phyloP scores from a whole-genome alignment of 1,140 invertebrate genomes.

The Danaus melanippus region DNA sequence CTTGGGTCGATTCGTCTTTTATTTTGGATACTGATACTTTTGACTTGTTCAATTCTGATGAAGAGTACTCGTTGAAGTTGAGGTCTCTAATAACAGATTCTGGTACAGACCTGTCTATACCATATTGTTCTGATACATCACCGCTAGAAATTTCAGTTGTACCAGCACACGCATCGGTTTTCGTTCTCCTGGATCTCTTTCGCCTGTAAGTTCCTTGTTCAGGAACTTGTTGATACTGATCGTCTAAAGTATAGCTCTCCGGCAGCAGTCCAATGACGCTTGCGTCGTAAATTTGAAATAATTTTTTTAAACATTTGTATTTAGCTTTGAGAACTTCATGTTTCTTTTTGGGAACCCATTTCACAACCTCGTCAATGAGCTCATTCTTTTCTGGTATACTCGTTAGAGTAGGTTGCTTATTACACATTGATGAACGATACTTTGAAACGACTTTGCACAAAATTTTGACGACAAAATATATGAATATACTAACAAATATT shows the following conservation, averaged over 20 bases:
- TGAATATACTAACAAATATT: conserved; percentile 42
- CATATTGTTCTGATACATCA: conserved; percentile 17
- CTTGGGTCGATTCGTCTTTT: conserved; percentile 30
- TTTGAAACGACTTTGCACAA: conserved; percentile 26
- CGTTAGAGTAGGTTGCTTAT: conserved; percentile 33
- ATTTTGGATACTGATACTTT: conserved; percentile 16
- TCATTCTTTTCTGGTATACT: conserved; percentile 48
- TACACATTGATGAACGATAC: conserved; percentile 34
- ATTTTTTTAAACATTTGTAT: conserved; percentile 61
- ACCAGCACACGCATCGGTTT: conserved; percentile 44
- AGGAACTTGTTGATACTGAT: not conserved
- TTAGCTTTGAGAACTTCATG: conserved; percentile 61
- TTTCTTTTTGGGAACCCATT: conserved; percentile 66
- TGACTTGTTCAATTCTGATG: conserved; percentile 21
- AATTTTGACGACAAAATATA: conserved; percentile 46
- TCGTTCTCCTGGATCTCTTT: conserved; percentile 41
- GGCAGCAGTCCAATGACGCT: conserved; percentile 57
- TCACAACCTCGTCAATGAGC: conserved; percentile 34
- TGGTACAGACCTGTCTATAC: conserved; percentile 25
- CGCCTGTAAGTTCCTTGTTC: conserved; percentile 24
- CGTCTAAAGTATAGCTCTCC: conserved; percentile 25
- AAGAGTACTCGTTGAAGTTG: conserved; percentile 27
- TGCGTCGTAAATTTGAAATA: conserved; percentile 62
- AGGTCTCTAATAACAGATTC: conserved; percentile 39
- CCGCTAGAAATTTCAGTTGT: conserved; percentile 33